Base-by-base conservation (phyloP, 23 tunicate species). In the Botrylloides violaceus region DNA sequence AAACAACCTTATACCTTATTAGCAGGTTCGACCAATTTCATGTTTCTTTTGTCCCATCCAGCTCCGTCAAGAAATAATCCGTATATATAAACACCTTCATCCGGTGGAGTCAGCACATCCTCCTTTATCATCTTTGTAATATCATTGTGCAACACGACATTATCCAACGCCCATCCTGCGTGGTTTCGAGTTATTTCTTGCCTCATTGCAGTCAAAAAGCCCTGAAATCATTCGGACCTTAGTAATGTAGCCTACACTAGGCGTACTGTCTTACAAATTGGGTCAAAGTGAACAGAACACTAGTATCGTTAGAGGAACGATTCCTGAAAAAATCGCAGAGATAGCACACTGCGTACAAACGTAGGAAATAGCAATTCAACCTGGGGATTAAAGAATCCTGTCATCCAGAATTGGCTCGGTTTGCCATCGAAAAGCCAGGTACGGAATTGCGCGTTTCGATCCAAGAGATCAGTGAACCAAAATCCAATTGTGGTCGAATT, bases 331-430 rank as follows among this genome's bases (percentile, higher is more conserved):
- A n/a, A n/a, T n/a, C n/a, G n/a, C n/a, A n/a, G n/a, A n/a, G n/a
- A n/a, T n/a, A n/a, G n/a, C n/a, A n/a, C n/a, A n/a, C n/a, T n/a
- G n/a, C n/a, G n/a, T n/a, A n/a, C n/a, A n/a, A n/a, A n/a, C n/a
- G n/a, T n/a, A n/a, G n/a, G n/a, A n/a, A n/a, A n/a, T n/a, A n/a
- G n/a, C n/a, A n/a, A n/a, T n/a, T n/a, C n/a, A 57, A 88, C 98
- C 73, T 91, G 98, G 19, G 98, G 98, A 65, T 92, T 92, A 58
- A 92, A 92, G 66, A 92, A 92, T 3, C 98, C 98, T 23, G 98
- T 92, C 85, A 92, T 76, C 98, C 98, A 92, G 57, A 92, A 92
- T 58, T 86, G 91, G 37, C 76, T 70, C 5, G 98, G 98, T 73
- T 86, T 84, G 62, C 85, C 85, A 22, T 92, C 87, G 71, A 92